Base-by-base conservation (phyloP, 2,888 invertebrate species). In the Steinernema carpocapsae region DNA sequence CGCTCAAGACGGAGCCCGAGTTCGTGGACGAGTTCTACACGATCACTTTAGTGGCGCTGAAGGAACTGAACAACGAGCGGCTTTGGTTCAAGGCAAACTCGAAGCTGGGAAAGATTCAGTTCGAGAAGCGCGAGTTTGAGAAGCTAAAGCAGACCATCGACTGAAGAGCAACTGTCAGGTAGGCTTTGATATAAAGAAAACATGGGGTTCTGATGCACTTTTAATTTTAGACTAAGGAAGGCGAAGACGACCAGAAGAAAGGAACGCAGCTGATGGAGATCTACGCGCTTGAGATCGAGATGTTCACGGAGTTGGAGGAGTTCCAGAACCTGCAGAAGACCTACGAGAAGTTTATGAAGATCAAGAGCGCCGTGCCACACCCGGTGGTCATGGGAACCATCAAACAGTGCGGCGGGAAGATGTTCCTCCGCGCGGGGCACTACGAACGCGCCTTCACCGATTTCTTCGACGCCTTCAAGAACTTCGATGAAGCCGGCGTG, bases 51-150 rank as follows among this genome's bases (percentile, higher is more conserved):
- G 89, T 89, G 75, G 90, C 90, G 14, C 80, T 90, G 42, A 85
- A 85, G 88, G 97, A 99, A 90, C 97, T 97, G 0, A 97, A 97
- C 89, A 99, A 99, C 89, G 99, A 99, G 89, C 91, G 99, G 78
- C 90, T 99, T 74, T 99, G 99, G 99, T 99, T 99, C 88, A 99
- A 99, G 90, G 99, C 99, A 0, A 99, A 99, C 88, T 97, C 97
- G 0, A 99, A 99, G 90, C 90, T 99, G 82, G 99, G 97, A 70
- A 99, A 99, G 89, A 90, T 99, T 29, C 99, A 99, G 88, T 97
- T 95, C 87, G 99, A 99, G 89, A 91, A 97, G 76, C 93, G 92
- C 72, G 97, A 97, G 88, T 97, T 93, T 88, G 92, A 92, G 80
- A 95, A 95, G 90, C 89, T 99, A 86, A 94, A 96, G 72, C 94